Percentiles rank a stretch among this genome's conserved stretches.
Conservation (phyloP, 2,797 vertebrate species). For the Darevskia nairensis region DNA sequence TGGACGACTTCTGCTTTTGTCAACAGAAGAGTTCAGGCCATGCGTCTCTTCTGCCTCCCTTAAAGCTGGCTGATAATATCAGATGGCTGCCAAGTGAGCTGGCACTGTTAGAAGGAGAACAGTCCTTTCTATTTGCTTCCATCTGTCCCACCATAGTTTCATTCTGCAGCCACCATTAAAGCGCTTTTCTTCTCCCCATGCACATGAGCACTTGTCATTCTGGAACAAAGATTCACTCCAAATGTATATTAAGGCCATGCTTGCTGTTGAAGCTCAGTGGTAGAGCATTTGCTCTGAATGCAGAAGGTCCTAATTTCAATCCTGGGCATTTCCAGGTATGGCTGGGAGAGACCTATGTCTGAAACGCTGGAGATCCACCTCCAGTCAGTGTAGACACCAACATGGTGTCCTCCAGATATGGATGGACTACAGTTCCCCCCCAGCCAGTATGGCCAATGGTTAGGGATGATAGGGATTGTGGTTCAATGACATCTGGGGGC, state of each 20-base stretch:
- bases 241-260: not conserved
- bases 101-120: not conserved
- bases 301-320: too few relatives aligned
- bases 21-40: not conserved
- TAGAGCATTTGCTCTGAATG: too few relatives aligned
- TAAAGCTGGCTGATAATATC: not conserved
- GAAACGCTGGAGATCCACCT: too few relatives aligned
- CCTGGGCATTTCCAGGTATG: too few relatives aligned
- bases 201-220: not conserved
- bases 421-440: too few relatives aligned
- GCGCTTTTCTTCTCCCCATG: not conserved
- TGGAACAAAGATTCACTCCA: not conserved
- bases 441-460: too few relatives aligned
- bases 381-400: too few relatives aligned
- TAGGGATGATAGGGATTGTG: too few relatives aligned
- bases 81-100: not conserved
- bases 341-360: too few relatives aligned
- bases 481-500: too few relatives aligned
- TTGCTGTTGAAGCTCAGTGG: too few relatives aligned
- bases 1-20: accelerated
- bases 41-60: not conserved
- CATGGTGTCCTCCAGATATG: too few relatives aligned
- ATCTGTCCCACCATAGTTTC: not conserved
- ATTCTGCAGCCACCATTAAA: not conserved
- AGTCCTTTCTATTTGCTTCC: accelerated